phyloP scores from a whole-genome alignment of 1,140 invertebrate genomes.

The Eupeodes corollae region DNA sequence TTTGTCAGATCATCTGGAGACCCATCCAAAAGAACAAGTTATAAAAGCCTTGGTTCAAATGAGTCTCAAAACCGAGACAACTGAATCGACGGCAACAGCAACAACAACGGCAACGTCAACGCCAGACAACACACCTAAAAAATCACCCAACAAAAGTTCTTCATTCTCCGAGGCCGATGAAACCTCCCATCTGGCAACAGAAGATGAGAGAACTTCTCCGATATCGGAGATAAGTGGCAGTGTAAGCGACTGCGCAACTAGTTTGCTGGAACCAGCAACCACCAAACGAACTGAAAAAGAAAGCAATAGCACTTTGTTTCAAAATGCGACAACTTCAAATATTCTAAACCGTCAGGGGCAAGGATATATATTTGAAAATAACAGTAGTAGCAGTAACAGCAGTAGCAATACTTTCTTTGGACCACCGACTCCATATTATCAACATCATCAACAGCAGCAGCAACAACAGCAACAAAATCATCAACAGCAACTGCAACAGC shows the following conservation, averaged over 20 bases:
- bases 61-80: slow-evolving; percentile 4
- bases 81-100: background rate
- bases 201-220: too few relatives aligned
- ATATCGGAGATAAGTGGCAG: background rate
- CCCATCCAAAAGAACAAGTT: slow-evolving; percentile 75
- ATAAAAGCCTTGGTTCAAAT: slow-evolving; percentile 63
- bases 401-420: background rate
- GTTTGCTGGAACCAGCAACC: too few relatives aligned
- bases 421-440: slow-evolving; percentile 6
- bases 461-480: slow-evolving; percentile 1
- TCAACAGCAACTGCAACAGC: slow-evolving; percentile 7
- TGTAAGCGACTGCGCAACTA: too few relatives aligned
- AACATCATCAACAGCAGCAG: slow-evolving; percentile 11
- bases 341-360: background rate
- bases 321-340: background rate
- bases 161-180: slow-evolving; percentile 12
- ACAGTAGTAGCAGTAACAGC: background rate
- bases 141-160: background rate
- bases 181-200: background rate
- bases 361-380: background rate
- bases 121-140: background rate
- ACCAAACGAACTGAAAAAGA: background rate
- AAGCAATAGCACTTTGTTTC: background rate
- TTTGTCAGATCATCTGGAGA: slow-evolving; percentile 64
- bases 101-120: background rate